Percentiles rank a stretch among this genome's conserved stretches.
Conservation (phyloP, 2,888 invertebrate genomes). For the Lepetodrilus schrolli region DNA sequence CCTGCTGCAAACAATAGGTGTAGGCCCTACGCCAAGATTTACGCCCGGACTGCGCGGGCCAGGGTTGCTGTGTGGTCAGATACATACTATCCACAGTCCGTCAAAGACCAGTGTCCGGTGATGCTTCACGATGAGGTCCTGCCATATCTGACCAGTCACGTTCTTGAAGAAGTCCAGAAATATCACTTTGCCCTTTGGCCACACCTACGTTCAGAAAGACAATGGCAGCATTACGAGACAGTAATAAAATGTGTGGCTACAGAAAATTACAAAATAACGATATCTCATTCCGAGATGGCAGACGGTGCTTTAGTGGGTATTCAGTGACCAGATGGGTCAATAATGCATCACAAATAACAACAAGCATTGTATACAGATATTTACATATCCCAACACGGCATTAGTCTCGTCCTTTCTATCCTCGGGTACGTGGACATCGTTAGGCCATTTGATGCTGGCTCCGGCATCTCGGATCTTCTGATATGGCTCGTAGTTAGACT, state of each 20-base stretch:
- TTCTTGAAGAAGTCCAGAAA: conserved; percentile 72
- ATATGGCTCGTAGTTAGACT: conserved; percentile 64
- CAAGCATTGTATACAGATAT: background rate
- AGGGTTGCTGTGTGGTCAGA: background rate
- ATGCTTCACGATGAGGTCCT: conserved; percentile 59
- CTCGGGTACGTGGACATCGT: conserved; percentile 39
- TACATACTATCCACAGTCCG: conserved; percentile 73
- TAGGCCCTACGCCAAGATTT: too few relatives aligned
- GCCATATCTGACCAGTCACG: conserved; percentile 62
- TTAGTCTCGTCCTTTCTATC: conserved; percentile 50
- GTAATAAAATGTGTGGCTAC: background rate
- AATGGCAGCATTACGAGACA: background rate
- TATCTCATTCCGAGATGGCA: too few relatives aligned
- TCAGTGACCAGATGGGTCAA: too few relatives aligned
- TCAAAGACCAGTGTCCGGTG: conserved; percentile 64
- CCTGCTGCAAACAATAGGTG: too few relatives aligned
- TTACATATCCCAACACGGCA: conserved; percentile 65
- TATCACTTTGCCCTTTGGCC: conserved; percentile 70
- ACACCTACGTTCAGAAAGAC: conserved; percentile 56
- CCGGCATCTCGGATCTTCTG: conserved; percentile 51
- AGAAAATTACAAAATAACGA: too few relatives aligned
- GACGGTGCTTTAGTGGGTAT: too few relatives aligned
- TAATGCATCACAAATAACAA: too few relatives aligned
- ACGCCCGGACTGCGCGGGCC: too few relatives aligned
- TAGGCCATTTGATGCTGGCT: conserved; percentile 70